A percentile compares a stretch with the other conserved stretches of the same genome.
phyloP scores from a whole-genome alignment of 2,888 invertebrate genomes.

The Drosophila dives region DNA sequence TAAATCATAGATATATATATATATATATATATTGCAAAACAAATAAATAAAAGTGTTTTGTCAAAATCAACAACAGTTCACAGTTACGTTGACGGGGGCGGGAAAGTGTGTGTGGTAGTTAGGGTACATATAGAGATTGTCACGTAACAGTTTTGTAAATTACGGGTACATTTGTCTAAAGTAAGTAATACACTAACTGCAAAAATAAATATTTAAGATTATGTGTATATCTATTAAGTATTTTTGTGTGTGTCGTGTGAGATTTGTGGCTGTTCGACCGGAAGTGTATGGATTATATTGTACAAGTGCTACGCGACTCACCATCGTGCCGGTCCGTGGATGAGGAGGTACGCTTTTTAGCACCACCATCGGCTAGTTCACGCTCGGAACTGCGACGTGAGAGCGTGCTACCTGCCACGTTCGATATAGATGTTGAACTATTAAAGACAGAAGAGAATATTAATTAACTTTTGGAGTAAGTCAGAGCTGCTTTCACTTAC shows the following conservation, averaged over 20 bases:
- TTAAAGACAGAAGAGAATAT: conserved; percentile 34
- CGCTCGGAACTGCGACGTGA: conserved; percentile 94
- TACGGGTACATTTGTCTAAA: conserved; percentile 49
- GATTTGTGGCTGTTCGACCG: conserved; percentile 37
- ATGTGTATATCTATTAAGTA: conserved; percentile 33
- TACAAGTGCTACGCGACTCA: conserved; percentile 77
- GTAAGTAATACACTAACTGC: conserved; percentile 60
- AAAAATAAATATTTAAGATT: conserved; percentile 73
- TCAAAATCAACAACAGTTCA: conserved; percentile 42
- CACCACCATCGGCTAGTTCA: conserved; percentile 88
- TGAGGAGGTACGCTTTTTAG: conserved; percentile 91
- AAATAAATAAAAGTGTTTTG: conserved; percentile 22
- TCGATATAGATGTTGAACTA: conserved; percentile 95
- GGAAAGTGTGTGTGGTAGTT: background rate
- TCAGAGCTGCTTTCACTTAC: conserved; percentile 63
- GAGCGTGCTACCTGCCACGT: conserved; percentile 92
- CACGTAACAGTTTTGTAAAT: conserved; percentile 38
- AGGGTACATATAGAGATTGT: conserved; percentile 28
- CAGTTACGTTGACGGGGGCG: conserved; percentile 30
- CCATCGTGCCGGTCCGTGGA: conserved; percentile 90
- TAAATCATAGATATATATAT: conserved; percentile 7
- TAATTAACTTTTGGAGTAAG: background rate
- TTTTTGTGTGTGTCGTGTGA: conserved; percentile 27
- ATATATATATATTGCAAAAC: conserved; percentile 32
- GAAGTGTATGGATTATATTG: conserved; percentile 3